Conservation (phyloP, 2,888 invertebrate genomes). For the Agonopterix alstromeriana region DNA sequence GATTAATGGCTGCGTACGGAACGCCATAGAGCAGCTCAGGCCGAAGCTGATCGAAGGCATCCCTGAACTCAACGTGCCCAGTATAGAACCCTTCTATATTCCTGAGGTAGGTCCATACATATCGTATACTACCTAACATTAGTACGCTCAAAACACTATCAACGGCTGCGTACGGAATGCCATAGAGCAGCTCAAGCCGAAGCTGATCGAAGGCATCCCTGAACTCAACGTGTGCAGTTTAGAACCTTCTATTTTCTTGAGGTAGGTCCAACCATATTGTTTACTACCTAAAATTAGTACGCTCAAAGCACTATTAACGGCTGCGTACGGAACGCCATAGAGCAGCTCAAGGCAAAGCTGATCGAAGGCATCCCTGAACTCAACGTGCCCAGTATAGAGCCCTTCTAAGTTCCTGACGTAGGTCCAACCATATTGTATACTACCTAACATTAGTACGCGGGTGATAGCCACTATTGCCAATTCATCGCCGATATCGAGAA, state of each 20-base stretch:
- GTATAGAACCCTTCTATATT: conserved; percentile 82
- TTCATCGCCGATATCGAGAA: too few relatives aligned
- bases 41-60: conserved; percentile 79
- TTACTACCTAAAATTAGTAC: too few relatives aligned
- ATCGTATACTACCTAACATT: too few relatives aligned
- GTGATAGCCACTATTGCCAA: too few relatives aligned
- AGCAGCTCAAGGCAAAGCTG: conserved; percentile 74
- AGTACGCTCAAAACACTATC: conserved; percentile 70
- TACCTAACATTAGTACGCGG: too few relatives aligned
- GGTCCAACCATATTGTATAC: background rate
- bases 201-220: conserved; percentile 79
- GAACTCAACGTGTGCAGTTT: conserved; percentile 82
- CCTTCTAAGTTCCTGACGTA: conserved; percentile 80
- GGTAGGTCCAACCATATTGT: conserved; percentile 35
- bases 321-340: conserved; percentile 80
- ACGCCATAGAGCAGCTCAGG: conserved; percentile 77
- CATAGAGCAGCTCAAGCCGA: conserved; percentile 76
- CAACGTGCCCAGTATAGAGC: conserved; percentile 82
- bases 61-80: conserved; percentile 81
- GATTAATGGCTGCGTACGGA: conserved; percentile 77
- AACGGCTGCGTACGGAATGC: conserved; percentile 79
- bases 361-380: conserved; percentile 81
- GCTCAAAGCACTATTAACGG: conserved; percentile 78
- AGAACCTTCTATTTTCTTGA: conserved; percentile 81
- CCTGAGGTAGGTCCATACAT: conserved; percentile 63